Base-by-base conservation (phyloP, 1,140 invertebrate species). In the Diabrotica virgifera region DNA sequence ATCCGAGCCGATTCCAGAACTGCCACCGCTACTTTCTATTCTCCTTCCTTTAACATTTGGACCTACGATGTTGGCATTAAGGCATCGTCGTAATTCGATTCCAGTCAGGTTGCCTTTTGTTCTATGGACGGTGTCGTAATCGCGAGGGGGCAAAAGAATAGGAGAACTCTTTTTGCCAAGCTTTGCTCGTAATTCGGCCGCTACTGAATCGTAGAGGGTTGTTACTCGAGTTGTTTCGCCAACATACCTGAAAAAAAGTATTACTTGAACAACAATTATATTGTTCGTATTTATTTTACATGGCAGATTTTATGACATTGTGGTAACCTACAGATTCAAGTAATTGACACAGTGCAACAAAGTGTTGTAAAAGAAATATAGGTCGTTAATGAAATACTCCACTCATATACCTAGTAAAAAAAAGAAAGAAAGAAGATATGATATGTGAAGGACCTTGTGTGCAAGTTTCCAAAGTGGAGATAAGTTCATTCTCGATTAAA, bases 71-170 rank as follows among this genome's bases (percentile, higher is more conserved):
- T 86, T 89, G 65, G 86, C 79, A 72, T 90, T 90, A 35, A 89
- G 78, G 66, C 88, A 91, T 56, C 90, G 81, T 11, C 92, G 77
- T 12, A 88, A 81, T 73, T 94, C 91, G 59, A 93, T 92, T 46
- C 89, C 90, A 36, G 85, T 86, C n/a, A 93, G 79, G 75, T 93
- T 94, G 0, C 93, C 93, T 63, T 91, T 90, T 64, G 90, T 89
- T 61, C 93, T 82, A 72, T 93, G 90, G 6, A 92, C 88, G 2
- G 91, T 93, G 76, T 97, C 95, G 80, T 97, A 98, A 79, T 97
- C 96, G 52, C 93, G 86, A 0, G 95, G 95, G 2, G 96, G 95
- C 58, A 95, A 77, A 37, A 97, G 82, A 51, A 97, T 85, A 0
- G 95, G 94, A 0, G 89, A 88, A 24, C 87, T 87, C 66, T 87